Conservation (phyloP, 1,140 invertebrate genomes). For the Drosophila sp. region DNA sequence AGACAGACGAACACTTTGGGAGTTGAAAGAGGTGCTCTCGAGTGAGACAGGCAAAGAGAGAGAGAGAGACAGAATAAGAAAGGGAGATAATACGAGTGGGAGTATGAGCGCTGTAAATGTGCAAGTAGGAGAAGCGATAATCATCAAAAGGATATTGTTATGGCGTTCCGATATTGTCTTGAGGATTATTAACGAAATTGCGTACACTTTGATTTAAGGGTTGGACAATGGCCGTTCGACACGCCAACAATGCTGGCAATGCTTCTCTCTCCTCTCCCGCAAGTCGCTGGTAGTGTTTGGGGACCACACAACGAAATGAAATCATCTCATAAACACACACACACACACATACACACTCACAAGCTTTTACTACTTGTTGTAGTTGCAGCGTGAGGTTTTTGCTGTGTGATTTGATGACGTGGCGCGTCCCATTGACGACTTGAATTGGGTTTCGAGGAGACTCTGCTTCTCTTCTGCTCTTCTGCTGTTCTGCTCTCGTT, state of each 20-base stretch:
- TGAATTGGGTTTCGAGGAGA: conserved; percentile 38
- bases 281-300: conserved; percentile 36
- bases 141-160: conserved; percentile 84
- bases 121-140: conserved; percentile 68
- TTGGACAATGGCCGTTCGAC: conserved; percentile 68
- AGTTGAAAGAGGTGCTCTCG: not conserved
- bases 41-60: not conserved
- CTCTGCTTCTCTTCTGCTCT: conserved; percentile 6
- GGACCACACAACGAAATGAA: conserved; percentile 63
- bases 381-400: conserved; percentile 70
- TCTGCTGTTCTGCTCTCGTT: not conserved
- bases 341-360: not conserved
- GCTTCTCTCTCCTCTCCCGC: not conserved
- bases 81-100: conserved; percentile 4
- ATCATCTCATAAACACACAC: conserved; percentile 61
- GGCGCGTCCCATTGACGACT: conserved; percentile 51
- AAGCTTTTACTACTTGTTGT: conserved; percentile 71
- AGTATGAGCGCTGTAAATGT: conserved; percentile 21
- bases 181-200: conserved; percentile 84
- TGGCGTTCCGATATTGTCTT: conserved; percentile 82
- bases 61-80: not conserved
- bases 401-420: conserved; percentile 75
- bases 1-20: conserved; percentile 46
- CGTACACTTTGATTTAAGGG: conserved; percentile 82
- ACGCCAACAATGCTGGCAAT: conserved; percentile 60